Evolutionary conservation across 2,888 invertebrate genomes (phyloP), one percentile per base, ranked within the genome.

Genomic region (Megalurothrips usitatus): DNA sequence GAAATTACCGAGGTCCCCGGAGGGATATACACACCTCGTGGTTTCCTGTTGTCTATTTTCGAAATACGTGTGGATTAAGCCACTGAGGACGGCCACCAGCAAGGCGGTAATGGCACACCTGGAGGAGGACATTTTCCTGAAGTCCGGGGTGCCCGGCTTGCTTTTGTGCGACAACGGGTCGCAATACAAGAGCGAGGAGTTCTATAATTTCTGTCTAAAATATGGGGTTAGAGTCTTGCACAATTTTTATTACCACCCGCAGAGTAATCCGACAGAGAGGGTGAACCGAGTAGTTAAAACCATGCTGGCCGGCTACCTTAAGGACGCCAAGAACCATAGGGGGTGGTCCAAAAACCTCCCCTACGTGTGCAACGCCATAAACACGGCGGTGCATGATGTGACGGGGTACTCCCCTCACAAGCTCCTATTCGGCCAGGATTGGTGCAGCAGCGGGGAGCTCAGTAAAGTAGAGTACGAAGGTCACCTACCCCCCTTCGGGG

Each of bases 161-260:
- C 19, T 85, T 0, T 80, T 85, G 0, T 83, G 82, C 0, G 85
- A 85, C 75, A 84, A 85, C 79, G 84, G 84, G 0, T 82, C 83
- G 1, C 84, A 84, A 34, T 84, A 84, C 75, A 80, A 80, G 0
- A 83, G 83, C 75, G 79, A 49, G 0, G 81, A 81, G 4, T 81
- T 84, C 10, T 75, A 78, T 6, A 26, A 80, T 8, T 75, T 84
- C 3, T 80, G 82, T 3, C 79, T 78, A 9, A 80, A 81, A 0
- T 82, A 81, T n/a, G 82, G 82, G 0, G 80, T 84, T 0, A 63
- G 75, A 58, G 23, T 80, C 80, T 78, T 26, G 9, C 82, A 79
- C 19, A 84, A 80, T 63, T 80, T 83, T 1, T 82, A 79, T 0
- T 85, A 85, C 79, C 83, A 84, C 81, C 83, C 85, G 0, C 84